Percentiles rank a stretch among this genome's conserved stretches.
phyloP scores from a whole-genome alignment of 2,797 vertebrate genomes.

The Limnodromus scolopaceus region DNA sequence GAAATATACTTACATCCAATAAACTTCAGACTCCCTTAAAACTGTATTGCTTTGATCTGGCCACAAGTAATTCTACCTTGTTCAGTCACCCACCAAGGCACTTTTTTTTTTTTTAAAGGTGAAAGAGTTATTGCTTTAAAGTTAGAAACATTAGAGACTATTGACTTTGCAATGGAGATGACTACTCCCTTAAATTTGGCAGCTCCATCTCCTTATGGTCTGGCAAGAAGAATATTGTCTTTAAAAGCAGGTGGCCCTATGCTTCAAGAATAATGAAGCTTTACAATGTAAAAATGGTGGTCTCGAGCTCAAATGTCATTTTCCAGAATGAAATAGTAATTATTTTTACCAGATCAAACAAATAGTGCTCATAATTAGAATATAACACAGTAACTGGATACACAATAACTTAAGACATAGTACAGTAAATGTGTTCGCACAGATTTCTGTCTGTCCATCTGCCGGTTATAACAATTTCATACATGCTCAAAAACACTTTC shows the following conservation, averaged over 20 bases:
- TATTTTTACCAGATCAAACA: slow-evolving; percentile 35
- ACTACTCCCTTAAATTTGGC: slow-evolving; percentile 68
- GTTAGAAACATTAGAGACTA: slow-evolving; percentile 57
- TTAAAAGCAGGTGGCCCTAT: slow-evolving; percentile 63
- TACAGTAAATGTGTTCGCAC: not conserved
- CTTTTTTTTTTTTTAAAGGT: slow-evolving; percentile 26
- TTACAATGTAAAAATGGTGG: slow-evolving; percentile 27
- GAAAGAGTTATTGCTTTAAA: slow-evolving; percentile 47
- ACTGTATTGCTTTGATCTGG: slow-evolving; percentile 40
- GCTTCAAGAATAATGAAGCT: slow-evolving; percentile 30
- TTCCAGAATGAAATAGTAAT: not conserved
- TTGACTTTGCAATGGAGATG: slow-evolving; percentile 64
- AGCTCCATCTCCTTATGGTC: slow-evolving; percentile 37
- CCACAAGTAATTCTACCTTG: slow-evolving; percentile 60
- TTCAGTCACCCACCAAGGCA: slow-evolving; percentile 16
- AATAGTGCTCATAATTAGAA: slow-evolving; percentile 4
- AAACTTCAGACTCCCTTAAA: slow-evolving; percentile 19
- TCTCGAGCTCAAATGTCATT: slow-evolving; percentile 8
- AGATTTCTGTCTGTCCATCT: not conserved
- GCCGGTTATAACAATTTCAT: not conserved
- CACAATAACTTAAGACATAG: not conserved
- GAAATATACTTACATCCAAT: slow-evolving; percentile 27
- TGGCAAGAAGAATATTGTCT: slow-evolving; percentile 55
- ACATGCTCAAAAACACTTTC: not conserved
- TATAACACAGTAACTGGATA: not conserved